A percentile compares a stretch with the other conserved stretches of the same genome.
phyloP scores from a whole-genome alignment of 2,888 invertebrate genomes.

The Escarpia spicata region DNA sequence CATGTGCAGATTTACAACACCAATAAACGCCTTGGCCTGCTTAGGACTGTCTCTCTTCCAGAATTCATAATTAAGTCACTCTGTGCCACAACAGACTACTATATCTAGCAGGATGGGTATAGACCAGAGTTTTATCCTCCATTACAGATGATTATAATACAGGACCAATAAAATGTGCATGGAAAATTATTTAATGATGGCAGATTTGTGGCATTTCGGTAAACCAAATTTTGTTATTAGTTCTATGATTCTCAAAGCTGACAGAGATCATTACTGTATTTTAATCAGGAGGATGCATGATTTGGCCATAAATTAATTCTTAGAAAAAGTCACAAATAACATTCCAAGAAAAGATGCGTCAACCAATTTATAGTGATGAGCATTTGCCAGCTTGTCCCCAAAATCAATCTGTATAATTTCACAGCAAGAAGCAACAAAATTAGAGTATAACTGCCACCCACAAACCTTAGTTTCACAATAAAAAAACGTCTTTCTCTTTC shows the following conservation, averaged over 20 bases:
- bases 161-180: not conserved
- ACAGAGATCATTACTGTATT: not conserved
- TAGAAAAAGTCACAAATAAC: not conserved
- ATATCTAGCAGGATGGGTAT: not conserved
- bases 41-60: not conserved
- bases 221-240: too few species aligned
- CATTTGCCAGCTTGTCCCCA: too few species aligned
- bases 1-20: not conserved
- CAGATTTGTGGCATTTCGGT: not conserved
- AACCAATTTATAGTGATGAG: too few species aligned
- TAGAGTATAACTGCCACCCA: too few species aligned
- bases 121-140: not conserved
- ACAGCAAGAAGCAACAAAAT: too few species aligned
- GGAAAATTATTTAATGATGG: not conserved
- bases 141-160: not conserved
- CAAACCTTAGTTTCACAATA: too few species aligned
- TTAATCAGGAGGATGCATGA: not conserved
- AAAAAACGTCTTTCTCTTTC: too few species aligned
- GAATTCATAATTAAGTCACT: not conserved
- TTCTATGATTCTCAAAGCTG: not conserved
- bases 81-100: not conserved
- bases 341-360: too few species aligned
- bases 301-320: not conserved
- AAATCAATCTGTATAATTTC: too few species aligned
- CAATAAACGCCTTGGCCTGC: not conserved